Percentiles rank a stretch among this genome's conserved stretches.
Evolutionary conservation across 2,888 invertebrate species (phyloP).

Genomic region (Anticlea derivata): DNA sequence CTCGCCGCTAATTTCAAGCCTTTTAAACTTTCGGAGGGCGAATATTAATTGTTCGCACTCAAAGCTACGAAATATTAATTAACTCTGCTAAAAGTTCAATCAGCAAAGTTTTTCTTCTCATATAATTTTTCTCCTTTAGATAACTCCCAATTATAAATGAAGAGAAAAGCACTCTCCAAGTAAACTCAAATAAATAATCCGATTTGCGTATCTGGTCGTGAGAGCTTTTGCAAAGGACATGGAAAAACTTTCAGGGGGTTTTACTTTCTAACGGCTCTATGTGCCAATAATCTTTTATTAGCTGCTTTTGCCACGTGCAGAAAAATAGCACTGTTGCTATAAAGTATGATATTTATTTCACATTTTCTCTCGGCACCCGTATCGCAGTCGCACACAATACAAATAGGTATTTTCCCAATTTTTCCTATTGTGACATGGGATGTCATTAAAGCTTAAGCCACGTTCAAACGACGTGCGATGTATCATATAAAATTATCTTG

Average conservation of each 20-base stretch:
- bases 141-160: conserved; percentile 30
- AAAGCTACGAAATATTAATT: conserved; percentile 25
- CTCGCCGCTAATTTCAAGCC: conserved; percentile 5
- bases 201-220: conserved; percentile 26
- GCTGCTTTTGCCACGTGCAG: background rate
- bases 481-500: too few relatives aligned
- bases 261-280: conserved; percentile 10
- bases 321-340: conserved; percentile 3
- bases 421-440: too few relatives aligned
- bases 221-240: conserved; percentile 24
- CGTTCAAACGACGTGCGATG: too few relatives aligned
- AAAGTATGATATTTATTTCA: conserved; percentile 6
- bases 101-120: conserved; percentile 19
- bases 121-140: conserved; percentile 20
- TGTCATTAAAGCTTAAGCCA: too few relatives aligned
- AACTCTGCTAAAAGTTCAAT: conserved; percentile 26
- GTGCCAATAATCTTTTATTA: conserved; percentile 14
- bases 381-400: background rate
- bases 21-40: conserved; percentile 15
- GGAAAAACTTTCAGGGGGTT: conserved; percentile 36
- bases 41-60: conserved; percentile 15
- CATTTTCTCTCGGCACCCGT: background rate
- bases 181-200: conserved; percentile 35
- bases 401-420: too few relatives aligned
- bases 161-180: conserved; percentile 18